Evolutionary conservation across 1,140 invertebrate species (phyloP).

Genomic region (Aplysia californica): DNA sequence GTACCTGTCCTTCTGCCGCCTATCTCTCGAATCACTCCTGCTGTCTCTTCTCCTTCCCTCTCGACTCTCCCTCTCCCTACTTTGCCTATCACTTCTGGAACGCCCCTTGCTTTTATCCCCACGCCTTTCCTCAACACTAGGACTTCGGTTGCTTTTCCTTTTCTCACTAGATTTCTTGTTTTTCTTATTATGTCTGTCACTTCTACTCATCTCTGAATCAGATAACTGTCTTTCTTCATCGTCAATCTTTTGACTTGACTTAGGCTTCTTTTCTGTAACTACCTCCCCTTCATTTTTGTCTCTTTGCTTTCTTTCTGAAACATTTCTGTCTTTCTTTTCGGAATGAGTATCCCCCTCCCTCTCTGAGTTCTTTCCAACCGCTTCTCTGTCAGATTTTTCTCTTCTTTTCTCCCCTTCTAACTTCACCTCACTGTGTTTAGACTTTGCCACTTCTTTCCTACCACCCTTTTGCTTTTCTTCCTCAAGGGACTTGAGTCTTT

Average conservation of each 20-base stretch:
- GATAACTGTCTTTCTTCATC: not conserved
- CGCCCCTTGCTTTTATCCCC: not conserved
- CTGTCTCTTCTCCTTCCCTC: slow-evolving; percentile 14
- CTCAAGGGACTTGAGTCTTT: not conserved
- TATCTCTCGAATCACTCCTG: slow-evolving; percentile 13
- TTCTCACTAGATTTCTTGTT: too few species aligned
- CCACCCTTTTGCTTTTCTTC: not conserved
- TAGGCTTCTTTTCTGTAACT: not conserved
- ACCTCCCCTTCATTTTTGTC: not conserved
- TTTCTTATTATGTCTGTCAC: not conserved
- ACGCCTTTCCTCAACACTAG: slow-evolving; percentile 2
- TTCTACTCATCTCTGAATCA: not conserved
- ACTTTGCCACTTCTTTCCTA: not conserved
- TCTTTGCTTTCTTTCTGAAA: not conserved
- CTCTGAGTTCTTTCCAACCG: not conserved
- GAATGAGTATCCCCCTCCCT: too few species aligned
- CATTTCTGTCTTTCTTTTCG: slow-evolving; percentile 12
- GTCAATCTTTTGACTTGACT: not conserved
- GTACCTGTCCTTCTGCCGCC: too few species aligned
- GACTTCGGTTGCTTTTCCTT: slow-evolving; percentile 22
- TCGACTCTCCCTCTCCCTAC: slow-evolving; percentile 6
- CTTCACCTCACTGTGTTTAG: not conserved
- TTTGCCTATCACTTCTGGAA: not conserved
- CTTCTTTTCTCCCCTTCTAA: not conserved
- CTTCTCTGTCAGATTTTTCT: not conserved